Percentiles rank a stretch among this genome's conserved stretches.
These are phyloP conservation scores for Orius insidiosus DNA, from an alignment of 1,140 invertebrate genomes.

Conservation along the genomic window DNA sequence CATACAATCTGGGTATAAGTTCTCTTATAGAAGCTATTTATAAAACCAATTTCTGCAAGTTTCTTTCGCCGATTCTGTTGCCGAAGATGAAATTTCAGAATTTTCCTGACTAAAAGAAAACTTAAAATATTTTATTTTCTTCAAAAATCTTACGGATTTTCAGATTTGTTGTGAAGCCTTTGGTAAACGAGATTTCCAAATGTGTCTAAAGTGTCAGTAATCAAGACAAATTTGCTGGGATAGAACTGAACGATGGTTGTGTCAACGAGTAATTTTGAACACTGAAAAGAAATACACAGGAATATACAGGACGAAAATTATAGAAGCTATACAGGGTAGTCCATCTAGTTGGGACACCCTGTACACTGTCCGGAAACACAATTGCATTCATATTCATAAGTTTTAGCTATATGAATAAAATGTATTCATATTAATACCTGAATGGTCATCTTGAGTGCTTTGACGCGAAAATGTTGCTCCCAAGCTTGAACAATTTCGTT, in stretches of 20 bases:
- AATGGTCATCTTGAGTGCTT: constrained; percentile 90
- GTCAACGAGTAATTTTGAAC: constrained; percentile 80
- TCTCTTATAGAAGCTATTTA: constrained; percentile 96
- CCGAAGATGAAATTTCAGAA: constrained; percentile 22
- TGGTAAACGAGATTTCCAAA: constrained; percentile 88
- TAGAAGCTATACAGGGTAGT: too few species aligned
- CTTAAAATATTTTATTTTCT: neutral
- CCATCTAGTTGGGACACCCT: too few species aligned
- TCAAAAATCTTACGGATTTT: constrained; percentile 30
- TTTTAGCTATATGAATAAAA: too few species aligned
- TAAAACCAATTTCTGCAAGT: constrained; percentile 98
- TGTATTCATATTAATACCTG: constrained; percentile 38
- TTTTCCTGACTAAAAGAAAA: neutral
- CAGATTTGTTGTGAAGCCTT: constrained; percentile 62
- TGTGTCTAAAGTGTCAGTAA: constrained; percentile 88
- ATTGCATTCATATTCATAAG: too few species aligned
- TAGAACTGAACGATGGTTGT: constrained; percentile 83
- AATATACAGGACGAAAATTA: too few species aligned
- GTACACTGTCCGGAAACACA: too few species aligned
- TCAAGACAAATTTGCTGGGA: constrained; percentile 92
- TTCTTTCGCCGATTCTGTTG: constrained; percentile 80
- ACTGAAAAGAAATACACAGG: constrained; percentile 44
- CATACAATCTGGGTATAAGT: constrained; percentile 81
- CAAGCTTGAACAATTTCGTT: constrained; percentile 75
- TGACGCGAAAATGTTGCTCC: constrained; percentile 85